Conservation (phyloP, 2,888 invertebrate species). For the Meiosimyza decipiens region DNA sequence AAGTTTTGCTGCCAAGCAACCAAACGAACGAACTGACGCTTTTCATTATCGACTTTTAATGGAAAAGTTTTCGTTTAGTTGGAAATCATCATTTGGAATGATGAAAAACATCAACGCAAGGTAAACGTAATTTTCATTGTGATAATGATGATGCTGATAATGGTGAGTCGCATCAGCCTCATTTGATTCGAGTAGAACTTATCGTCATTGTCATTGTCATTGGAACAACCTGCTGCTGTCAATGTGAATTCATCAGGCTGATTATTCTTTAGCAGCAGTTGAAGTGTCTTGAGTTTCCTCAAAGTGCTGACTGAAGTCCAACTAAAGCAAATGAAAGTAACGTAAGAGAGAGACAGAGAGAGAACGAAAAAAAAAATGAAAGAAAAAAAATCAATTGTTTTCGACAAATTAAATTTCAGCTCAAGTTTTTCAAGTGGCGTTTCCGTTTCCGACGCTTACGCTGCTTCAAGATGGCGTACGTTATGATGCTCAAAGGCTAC, state of each 20-base stretch:
- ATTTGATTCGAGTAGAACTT: too few relatives aligned
- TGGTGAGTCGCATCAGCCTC: too few relatives aligned
- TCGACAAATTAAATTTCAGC: conserved; percentile 22
- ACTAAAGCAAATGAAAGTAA: not conserved
- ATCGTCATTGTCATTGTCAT: too few relatives aligned
- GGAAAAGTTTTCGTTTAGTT: conserved; percentile 13
- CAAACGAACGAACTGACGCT: too few relatives aligned
- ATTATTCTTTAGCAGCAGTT: conserved; percentile 1
- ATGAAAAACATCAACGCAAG: too few relatives aligned
- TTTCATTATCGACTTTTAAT: conserved; percentile 18
- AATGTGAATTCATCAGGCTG: conserved; percentile 9
- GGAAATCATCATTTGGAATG: not conserved
- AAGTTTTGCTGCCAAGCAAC: too few relatives aligned
- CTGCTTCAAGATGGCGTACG: too few relatives aligned
- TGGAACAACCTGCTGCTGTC: conserved; percentile 5
- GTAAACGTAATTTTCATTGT: too few relatives aligned
- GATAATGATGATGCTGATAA: too few relatives aligned
- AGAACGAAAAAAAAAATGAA: not conserved
- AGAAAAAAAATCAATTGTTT: conserved; percentile 25
- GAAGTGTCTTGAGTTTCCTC: conserved; percentile 8
- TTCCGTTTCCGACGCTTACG: conserved; percentile 13
- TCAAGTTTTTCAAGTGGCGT: conserved; percentile 17
- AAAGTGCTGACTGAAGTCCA: conserved; percentile 15
- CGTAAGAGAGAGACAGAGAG: not conserved
- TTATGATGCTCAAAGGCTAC: too few relatives aligned